A percentile compares a stretch with the other conserved stretches of the same genome.
Conservation (phyloP, 2,888 invertebrate genomes). For the Linyphia triangularis region DNA sequence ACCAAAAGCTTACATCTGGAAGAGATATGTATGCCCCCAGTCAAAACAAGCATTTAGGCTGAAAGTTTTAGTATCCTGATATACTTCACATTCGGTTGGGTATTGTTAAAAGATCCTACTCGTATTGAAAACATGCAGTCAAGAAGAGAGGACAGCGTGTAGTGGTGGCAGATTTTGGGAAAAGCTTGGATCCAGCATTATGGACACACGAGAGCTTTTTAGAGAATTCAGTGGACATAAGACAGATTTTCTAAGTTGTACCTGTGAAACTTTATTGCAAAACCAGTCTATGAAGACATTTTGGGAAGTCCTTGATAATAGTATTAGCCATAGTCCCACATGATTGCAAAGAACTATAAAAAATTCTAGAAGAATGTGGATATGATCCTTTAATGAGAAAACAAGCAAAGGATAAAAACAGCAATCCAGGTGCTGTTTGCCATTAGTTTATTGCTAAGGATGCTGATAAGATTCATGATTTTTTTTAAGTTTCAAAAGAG, state of each 20-base stretch:
- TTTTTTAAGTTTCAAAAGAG: conserved; percentile 83
- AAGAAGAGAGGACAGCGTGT: conserved; percentile 91
- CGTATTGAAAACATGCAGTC: conserved; percentile 85
- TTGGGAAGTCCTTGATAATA: conserved; percentile 97
- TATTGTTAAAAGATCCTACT: conserved; percentile 89
- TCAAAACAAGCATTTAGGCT: conserved; percentile 89
- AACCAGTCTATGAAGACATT: conserved; percentile 95
- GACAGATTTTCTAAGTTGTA: conserved; percentile 95
- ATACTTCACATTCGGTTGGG: conserved; percentile 97
- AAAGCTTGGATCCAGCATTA: conserved; percentile 87
- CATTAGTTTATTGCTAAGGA: conserved; percentile 96
- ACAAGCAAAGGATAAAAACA: conserved; percentile 87
- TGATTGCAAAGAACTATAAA: conserved; percentile 86
- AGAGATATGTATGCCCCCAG: conserved; percentile 84
- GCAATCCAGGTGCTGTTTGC: conserved; percentile 96
- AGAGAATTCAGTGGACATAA: conserved; percentile 94
- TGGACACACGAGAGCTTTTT: conserved; percentile 95
- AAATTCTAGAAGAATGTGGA: conserved; percentile 87
- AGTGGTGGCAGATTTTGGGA: conserved; percentile 92
- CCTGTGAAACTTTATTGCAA: conserved; percentile 92
- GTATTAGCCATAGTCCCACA: conserved; percentile 88
- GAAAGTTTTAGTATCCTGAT: conserved; percentile 90
- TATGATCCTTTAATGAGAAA: conserved; percentile 92
- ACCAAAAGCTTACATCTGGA: conserved; percentile 63
- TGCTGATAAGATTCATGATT: conserved; percentile 95